Evolutionary conservation across 2,888 invertebrate genomes (phyloP), one percentile per base, ranked within the genome.

Genomic region (Pollenia griseotomentosa): DNA sequence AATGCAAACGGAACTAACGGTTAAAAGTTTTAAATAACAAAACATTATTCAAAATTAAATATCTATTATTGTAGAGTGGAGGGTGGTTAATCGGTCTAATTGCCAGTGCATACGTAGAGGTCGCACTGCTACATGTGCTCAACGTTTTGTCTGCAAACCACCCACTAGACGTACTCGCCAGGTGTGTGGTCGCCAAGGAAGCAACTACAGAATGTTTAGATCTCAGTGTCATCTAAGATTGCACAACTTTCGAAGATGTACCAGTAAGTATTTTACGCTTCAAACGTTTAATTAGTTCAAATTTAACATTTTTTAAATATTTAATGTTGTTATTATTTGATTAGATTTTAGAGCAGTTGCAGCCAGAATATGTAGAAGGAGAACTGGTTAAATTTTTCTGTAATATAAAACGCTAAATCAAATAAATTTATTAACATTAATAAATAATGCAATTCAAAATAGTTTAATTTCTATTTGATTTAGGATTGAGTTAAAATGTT

Each of bases 141-240:
- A 4, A 55, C 33, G 8, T 5, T 14, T 74, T 5, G 46, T n/a
- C 2, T 85, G 85, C 40, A 57, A 9, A 1, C 57, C 23, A n/a
- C 68, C 51, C 2, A n/a, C 19, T 0, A 48, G 11, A 10, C 63
- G 48, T 14, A 48, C 16, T n/a, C 68, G 42, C 7, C 53, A 33
- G 12, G 44, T 85, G 6, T 85, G 85, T 51, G 85, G 48, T 14
- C 75, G 75, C 0, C 48, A 57, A 2, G 57, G 80, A 9, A 14
- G 16, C 11, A 57, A 6, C 7, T 11, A 23, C 10, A 40, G 44
- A 48, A 61, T 42, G 16, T 85, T 85, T 14, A 59, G 44, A 11
- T 81, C 85, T 5, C 57, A 42, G 1, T 85, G 85, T 57, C 80
- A 81, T n/a, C 19, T 81, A 5, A 44, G 40, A 2, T 75, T 48